Evolutionary conservation across 1,140 invertebrate species (phyloP), one percentile per base, ranked within the genome.

Genomic region (Pseudoatta argentina): DNA sequence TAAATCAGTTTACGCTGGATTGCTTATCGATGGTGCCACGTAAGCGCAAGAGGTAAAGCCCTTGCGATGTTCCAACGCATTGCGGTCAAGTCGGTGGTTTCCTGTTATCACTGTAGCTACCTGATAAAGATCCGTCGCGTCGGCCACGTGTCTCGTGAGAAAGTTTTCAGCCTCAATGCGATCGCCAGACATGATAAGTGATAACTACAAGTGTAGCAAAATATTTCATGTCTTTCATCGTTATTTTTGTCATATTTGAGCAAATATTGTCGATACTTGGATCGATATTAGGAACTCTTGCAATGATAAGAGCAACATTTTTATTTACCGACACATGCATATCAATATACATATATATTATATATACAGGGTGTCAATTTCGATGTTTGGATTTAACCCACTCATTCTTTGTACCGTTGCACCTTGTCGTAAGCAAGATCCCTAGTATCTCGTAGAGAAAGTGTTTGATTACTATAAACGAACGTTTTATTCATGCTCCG

Each of bases 1-100:
- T 91, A 89, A 91, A 91, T 91, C 91, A 91, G 86, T 91, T 89
- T 91, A 88, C 83, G 88, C 79, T 55, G 82, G 73, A 81, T 76
- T 72, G 87, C 86, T 91, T 91, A 91, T 91, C 89, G 89, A 88
- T 90, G 73, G 59, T 63, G 83, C 86, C 63, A 86, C 89, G 86
- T 90, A 90, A 91, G 77, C 85, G 82, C 77, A 53, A 30, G 48
- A 27, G 76, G 27, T 72, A 24, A 55, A 48, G 30, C 39, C 39
- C 39, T 34, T 34, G 39, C 57, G 63, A 83, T 66, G 78, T 10
- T 24, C 66, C 79, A 66, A 59, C 53, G 66, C 77, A 61, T 82
- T 57, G 71, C 67, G 61, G 64, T 44, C 64, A 59, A 69, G 48
- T 48, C 77, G 48, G 61, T 39, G 75, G 77, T 89, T 89, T 83